Percentiles rank a stretch among this genome's conserved stretches.
Conservation (phyloP, 2,888 invertebrate species). For the Siphlonurus alternatus region DNA sequence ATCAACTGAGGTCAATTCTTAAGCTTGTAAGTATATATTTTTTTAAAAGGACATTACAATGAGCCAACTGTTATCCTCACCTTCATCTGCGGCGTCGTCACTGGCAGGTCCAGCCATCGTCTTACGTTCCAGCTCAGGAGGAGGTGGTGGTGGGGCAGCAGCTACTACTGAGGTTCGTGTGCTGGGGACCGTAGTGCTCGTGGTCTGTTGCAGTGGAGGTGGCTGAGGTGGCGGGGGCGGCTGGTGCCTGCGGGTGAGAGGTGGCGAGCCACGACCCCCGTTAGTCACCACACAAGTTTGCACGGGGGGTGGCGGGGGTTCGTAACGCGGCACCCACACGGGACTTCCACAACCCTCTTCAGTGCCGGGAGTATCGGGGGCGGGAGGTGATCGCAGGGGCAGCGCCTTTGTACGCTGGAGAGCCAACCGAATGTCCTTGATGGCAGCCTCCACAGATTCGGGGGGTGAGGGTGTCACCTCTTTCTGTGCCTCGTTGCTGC, state of each 20-base stretch:
- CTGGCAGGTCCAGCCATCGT: neutral
- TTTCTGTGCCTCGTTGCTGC: slow-evolving; percentile 21
- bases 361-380: slow-evolving; percentile 21
- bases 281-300: neutral
- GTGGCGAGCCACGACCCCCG: neutral
- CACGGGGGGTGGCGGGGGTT: neutral
- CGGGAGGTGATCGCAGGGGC: slow-evolving; percentile 32
- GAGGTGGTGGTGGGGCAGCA: no score
- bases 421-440: slow-evolving; percentile 68
- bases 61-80: no score
- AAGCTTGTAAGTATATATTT: no score
- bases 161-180: neutral
- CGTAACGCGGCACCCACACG: slow-evolving; percentile 51
- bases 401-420: slow-evolving; percentile 53
- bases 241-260: neutral
- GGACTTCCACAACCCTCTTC: slow-evolving; percentile 29
- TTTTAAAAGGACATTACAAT: no score
- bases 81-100: neutral
- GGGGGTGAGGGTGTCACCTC: slow-evolving; percentile 19
- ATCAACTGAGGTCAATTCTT: no score
- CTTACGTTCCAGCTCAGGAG: neutral
- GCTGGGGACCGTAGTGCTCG: neutral
- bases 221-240: neutral
- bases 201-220: neutral
- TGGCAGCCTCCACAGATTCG: slow-evolving; percentile 42